Conservation (phyloP, 2,797 vertebrate genomes). For the Parauchenoglanis punctatus region DNA sequence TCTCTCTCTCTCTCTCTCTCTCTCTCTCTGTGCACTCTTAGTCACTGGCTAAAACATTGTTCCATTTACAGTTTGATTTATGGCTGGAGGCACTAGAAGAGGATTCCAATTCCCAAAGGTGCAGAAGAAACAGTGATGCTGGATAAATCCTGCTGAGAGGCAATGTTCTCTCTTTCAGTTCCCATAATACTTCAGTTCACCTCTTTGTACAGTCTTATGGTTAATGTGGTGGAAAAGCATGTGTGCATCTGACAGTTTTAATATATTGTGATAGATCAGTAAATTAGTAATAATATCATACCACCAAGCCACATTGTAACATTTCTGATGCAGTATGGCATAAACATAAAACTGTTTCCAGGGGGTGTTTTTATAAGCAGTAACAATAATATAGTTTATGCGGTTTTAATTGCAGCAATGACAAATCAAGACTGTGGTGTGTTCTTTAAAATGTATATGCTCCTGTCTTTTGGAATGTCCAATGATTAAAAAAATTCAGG, state of each 20-base stretch:
- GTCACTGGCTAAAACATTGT: constrained; percentile 55
- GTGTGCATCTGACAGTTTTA: constrained; percentile 22
- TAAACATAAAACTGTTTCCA: not conserved
- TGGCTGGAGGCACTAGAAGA: constrained; percentile 73
- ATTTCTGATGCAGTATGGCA: not conserved
- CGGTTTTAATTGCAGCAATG: constrained; percentile 36
- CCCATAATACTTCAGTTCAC: constrained; percentile 58
- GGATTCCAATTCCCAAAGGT: constrained; percentile 64
- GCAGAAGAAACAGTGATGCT: constrained; percentile 66
- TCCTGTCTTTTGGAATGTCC: constrained; percentile 36
- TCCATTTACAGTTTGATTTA: constrained; percentile 75
- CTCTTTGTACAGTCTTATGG: constrained; percentile 48
- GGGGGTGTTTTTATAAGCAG: not conserved
- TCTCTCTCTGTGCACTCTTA: constrained; percentile 15
- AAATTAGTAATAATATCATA: constrained; percentile 24
- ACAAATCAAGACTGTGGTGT: constrained; percentile 33
- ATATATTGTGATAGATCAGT: constrained; percentile 5
- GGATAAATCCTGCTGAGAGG: constrained; percentile 66
- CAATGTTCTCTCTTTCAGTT: constrained; percentile 63
- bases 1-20: constrained; percentile 18
- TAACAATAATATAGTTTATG: not conserved
- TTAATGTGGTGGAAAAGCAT: constrained; percentile 24
- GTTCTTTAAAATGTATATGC: constrained; percentile 37
- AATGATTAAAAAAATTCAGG: not conserved
- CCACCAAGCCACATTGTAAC: not conserved